phyloP scores from a whole-genome alignment of 2,888 invertebrate genomes.

The Trissoscelio sp. region DNA sequence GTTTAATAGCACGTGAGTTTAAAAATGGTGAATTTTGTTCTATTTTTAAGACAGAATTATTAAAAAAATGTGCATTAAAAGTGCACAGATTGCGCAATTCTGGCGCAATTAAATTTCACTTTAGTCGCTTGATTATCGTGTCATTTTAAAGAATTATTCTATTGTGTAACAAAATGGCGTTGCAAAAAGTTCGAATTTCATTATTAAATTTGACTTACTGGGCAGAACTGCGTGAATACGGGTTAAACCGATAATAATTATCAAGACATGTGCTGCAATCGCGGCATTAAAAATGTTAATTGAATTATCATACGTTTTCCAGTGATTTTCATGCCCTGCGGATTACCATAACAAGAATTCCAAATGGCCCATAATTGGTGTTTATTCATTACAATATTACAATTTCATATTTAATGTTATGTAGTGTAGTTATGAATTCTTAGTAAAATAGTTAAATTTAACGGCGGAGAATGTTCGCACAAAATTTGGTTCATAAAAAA shows the following conservation, averaged over 20 bases:
- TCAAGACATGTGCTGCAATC: not conserved
- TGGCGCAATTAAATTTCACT: not conserved
- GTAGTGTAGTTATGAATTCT: constrained; percentile 5
- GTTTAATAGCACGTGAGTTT: not conserved
- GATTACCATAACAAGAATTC: constrained; percentile 25
- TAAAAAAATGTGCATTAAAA: constrained; percentile 1
- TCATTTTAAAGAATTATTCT: constrained; percentile 1
- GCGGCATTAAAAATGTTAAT: constrained; percentile 10
- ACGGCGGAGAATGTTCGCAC: not conserved
- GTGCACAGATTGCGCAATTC: not conserved
- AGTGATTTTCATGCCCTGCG: not conserved
- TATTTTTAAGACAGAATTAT: constrained; percentile 4
- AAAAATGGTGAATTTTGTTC: constrained; percentile 3
- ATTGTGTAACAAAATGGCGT: not conserved
- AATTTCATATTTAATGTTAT: not conserved
- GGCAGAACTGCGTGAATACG: not conserved
- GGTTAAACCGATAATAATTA: constrained; percentile 19
- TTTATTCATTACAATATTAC: constrained; percentile 11
- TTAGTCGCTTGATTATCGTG: not conserved
- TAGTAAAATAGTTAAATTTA: constrained; percentile 29
- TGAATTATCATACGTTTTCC: constrained; percentile 25
- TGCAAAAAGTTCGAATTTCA: constrained; percentile 6
- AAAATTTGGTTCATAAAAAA: too few species aligned
- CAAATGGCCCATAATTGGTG: constrained; percentile 8
- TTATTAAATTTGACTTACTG: constrained; percentile 4